phyloP scores from a whole-genome alignment of 2,888 invertebrate genomes.

The Petrolisthes manimaculis region DNA sequence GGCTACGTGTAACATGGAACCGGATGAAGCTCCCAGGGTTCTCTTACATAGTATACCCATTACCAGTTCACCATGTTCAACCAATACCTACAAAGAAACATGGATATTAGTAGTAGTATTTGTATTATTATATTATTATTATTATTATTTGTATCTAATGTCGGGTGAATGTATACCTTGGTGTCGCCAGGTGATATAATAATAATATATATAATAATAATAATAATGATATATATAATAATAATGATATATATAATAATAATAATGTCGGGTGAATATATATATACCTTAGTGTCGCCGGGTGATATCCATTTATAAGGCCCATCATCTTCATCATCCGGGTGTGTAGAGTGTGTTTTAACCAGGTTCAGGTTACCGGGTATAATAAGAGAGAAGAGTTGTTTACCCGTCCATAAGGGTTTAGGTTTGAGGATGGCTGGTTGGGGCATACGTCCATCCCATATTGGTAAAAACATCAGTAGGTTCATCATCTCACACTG shows the following conservation, averaged over 20 bases:
- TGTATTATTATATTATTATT: too few species aligned
- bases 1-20: slow-evolving; percentile 96
- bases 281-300: slow-evolving; percentile 91
- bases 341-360: slow-evolving; percentile 97
- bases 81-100: slow-evolving; percentile 78
- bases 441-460: slow-evolving; percentile 99
- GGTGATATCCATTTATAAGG: slow-evolving; percentile 99
- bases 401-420: slow-evolving; percentile 96
- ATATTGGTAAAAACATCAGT: slow-evolving; percentile 97
- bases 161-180: too few species aligned
- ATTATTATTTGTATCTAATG: too few species aligned
- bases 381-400: slow-evolving; percentile 97
- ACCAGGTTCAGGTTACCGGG: slow-evolving; percentile 98
- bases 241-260: too few species aligned
- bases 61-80: slow-evolving; percentile 96
- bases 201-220: too few species aligned
- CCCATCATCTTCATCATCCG: slow-evolving; percentile 98
- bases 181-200: too few species aligned
- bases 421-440: slow-evolving; percentile 94
- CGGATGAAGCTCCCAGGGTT: slow-evolving; percentile 96
- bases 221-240: too few species aligned
- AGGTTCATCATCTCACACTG: slow-evolving; percentile 97
- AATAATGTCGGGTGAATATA: neutral
- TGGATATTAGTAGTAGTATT: too few species aligned
- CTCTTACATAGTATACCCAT: slow-evolving; percentile 99